Conservation (phyloP, 2,888 invertebrate genomes). For the Philaethria dido region DNA sequence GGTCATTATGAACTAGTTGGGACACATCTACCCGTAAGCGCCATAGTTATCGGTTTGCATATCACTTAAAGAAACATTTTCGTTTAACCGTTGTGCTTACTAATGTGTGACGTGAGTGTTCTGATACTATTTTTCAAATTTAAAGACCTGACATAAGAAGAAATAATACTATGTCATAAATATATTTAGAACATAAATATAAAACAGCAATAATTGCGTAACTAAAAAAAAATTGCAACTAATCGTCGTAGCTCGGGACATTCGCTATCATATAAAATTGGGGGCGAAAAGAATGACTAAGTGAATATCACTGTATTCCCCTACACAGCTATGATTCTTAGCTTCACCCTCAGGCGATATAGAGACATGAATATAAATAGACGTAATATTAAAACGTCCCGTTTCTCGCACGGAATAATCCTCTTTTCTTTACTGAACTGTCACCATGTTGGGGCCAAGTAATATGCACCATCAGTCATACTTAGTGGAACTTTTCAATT, state of each 20-base stretch:
- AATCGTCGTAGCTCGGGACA: conserved; percentile 6
- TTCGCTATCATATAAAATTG: conserved; percentile 37
- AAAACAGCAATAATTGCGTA: neutral
- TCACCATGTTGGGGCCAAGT: conserved; percentile 72
- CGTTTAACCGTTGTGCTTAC: no score
- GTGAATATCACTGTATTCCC: conserved; percentile 73
- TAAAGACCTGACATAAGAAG: no score
- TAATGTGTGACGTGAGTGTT: no score
- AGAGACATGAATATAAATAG: conserved; percentile 79
- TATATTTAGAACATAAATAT: neutral
- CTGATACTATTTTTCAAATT: no score
- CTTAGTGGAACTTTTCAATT: conserved; percentile 82
- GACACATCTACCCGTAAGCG: no score
- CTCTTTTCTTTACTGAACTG: conserved; percentile 76
- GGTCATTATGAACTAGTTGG: no score
- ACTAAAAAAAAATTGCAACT: neutral
- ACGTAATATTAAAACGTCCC: conserved; percentile 76
- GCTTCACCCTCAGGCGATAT: conserved; percentile 63
- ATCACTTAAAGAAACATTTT: no score
- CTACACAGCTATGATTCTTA: conserved; percentile 69
- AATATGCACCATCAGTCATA: conserved; percentile 81
- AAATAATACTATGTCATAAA: no score
- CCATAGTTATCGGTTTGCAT: no score
- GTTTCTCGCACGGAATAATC: conserved; percentile 73
- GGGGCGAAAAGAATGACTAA: conserved; percentile 61